Conservation (phyloP, 2,113 vertebrate species). For the Caranx ignobilis region DNA sequence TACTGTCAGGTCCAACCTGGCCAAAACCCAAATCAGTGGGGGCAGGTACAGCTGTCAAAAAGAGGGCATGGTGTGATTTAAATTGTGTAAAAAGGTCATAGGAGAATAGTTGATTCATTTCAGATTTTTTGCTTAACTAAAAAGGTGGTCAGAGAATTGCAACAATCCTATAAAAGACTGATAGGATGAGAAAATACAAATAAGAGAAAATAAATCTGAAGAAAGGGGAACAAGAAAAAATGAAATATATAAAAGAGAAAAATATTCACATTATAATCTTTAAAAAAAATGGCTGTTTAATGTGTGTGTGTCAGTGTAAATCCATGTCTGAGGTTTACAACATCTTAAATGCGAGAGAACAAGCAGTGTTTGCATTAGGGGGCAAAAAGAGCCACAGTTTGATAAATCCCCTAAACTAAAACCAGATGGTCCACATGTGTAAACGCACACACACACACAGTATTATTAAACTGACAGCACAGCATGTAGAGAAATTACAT, state of each 20-base stretch:
- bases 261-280: neutral
- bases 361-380: conserved; percentile 40
- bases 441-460: conserved; percentile 16
- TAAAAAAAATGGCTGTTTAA: conserved; percentile 17
- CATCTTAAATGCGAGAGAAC: conserved; percentile 62
- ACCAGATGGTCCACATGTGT: conserved; percentile 60
- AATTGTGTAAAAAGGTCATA: neutral
- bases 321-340: conserved; percentile 38
- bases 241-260: neutral
- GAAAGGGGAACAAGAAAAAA: neutral
- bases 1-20: conserved; percentile 87
- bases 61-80: conserved; percentile 25
- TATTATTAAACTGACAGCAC: conserved; percentile 51
- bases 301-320: conserved; percentile 24
- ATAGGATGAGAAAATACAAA: neutral
- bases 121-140: neutral
- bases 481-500: conserved; percentile 50
- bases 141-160: neutral
- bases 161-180: neutral
- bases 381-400: conserved; percentile 39
- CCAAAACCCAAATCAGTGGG: conserved; percentile 91
- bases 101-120: neutral
- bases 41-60: conserved; percentile 89
- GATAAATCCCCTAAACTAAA: conserved; percentile 52
- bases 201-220: neutral